These are phyloP conservation scores for Polymixis lichenea DNA, from an alignment of 2,888 invertebrate genomes.

Conservation along the genomic window DNA sequence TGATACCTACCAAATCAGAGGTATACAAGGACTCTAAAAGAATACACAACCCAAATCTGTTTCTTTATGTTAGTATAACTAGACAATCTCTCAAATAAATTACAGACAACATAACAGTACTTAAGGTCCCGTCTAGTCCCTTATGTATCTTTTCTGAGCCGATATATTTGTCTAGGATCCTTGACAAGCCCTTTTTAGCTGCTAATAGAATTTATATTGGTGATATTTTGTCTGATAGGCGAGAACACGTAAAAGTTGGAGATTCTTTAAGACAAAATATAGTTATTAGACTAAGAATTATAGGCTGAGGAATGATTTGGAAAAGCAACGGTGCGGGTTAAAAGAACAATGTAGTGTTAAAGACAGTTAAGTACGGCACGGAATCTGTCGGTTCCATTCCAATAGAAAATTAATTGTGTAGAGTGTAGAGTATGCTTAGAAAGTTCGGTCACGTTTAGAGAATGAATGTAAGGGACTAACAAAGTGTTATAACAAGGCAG, in stretches of 20 bases:
- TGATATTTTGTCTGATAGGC: background rate
- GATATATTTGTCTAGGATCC: conserved; percentile 32
- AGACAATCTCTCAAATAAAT: conserved; percentile 22
- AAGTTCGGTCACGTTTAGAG: background rate
- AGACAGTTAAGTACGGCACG: background rate
- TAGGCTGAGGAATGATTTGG: too few species aligned
- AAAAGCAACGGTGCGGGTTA: background rate
- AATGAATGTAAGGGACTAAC: background rate
- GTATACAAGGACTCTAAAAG: background rate
- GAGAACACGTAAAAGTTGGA: background rate
- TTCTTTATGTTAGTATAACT: background rate
- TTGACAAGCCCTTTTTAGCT: conserved; percentile 18
- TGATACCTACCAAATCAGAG: too few species aligned
- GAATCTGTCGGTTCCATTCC: too few species aligned
- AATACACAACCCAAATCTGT: background rate
- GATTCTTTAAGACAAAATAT: background rate
- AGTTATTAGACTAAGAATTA: background rate
- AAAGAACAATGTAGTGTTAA: background rate
- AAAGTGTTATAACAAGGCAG: too few species aligned
- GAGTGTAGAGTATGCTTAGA: background rate
- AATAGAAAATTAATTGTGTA: too few species aligned
- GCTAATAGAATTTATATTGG: conserved; percentile 21
- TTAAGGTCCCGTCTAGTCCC: conserved; percentile 17
- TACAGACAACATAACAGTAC: conserved; percentile 31
- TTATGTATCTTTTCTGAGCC: conserved; percentile 16